Conservation (phyloP, 35 echinoderm and acorn worm genomes). For the Stichopus chloronotus region DNA sequence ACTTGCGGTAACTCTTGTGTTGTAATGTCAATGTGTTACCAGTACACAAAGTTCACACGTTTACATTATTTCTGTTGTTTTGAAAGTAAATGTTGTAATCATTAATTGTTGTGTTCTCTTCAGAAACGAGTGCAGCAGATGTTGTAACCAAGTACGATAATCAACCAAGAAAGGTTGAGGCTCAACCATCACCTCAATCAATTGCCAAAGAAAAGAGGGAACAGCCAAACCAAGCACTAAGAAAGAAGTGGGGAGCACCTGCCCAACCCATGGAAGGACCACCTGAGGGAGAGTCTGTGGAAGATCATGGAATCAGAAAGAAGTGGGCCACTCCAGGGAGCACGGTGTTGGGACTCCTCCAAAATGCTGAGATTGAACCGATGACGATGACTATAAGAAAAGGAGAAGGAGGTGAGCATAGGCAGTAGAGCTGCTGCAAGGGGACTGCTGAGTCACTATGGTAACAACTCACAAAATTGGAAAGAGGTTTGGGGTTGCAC, state of each 20-base stretch:
- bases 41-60: too few relatives aligned
- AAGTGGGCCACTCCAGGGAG: slow-evolving; percentile 75
- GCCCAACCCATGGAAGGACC: background rate
- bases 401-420: slow-evolving; percentile 43
- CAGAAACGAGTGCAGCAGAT: slow-evolving; percentile 79
- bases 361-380: slow-evolving; percentile 69
- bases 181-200: background rate
- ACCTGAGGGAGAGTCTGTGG: background rate
- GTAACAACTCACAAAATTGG: too few relatives aligned
- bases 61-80: too few relatives aligned
- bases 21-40: too few relatives aligned
- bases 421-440: background rate
- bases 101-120: background rate
- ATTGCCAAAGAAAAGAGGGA: background rate
- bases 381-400: slow-evolving; percentile 76
- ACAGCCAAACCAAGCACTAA: background rate
- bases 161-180: background rate
- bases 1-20: too few relatives aligned
- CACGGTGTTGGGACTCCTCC: slow-evolving; percentile 77
- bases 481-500: too few relatives aligned
- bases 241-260: slow-evolving; percentile 54
- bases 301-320: slow-evolving; percentile 57
- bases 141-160: slow-evolving; percentile 59
- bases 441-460: too few relatives aligned
- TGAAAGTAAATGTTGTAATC: too few relatives aligned